A percentile compares a stretch with the other conserved stretches of the same genome.
Evolutionary conservation across 2,888 invertebrate genomes (phyloP).

Genomic region (Melipona beecheii): DNA sequence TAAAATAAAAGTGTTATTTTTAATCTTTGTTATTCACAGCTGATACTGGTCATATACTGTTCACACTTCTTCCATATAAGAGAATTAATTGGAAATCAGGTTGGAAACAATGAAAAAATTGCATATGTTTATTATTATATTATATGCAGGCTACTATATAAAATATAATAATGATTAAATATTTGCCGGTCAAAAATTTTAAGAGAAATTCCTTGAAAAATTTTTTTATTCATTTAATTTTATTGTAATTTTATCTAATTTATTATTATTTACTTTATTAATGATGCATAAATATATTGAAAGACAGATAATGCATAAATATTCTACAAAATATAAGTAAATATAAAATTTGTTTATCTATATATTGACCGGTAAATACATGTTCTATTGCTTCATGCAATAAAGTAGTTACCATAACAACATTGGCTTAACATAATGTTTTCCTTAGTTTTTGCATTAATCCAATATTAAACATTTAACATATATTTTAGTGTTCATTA

Average conservation of each 20-base stretch:
- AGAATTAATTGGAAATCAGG: constrained; percentile 81
- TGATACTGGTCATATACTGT: constrained; percentile 79
- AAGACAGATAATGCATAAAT: not conserved
- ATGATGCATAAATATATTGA: not conserved
- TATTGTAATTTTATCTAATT: constrained; percentile 1
- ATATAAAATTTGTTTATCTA: constrained; percentile 9
- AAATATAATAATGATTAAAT: constrained; percentile 51
- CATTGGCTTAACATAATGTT: constrained; percentile 79
- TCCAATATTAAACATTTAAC: constrained; percentile 34
- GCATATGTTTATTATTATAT: constrained; percentile 68
- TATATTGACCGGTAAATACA: constrained; percentile 62
- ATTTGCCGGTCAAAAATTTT: constrained; percentile 58
- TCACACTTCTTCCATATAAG: constrained; percentile 79
- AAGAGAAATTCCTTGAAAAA: not conserved
- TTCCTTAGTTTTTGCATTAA: constrained; percentile 57
- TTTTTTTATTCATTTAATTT: not conserved
- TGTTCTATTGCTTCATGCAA: constrained; percentile 53
- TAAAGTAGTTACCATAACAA: constrained; percentile 79
- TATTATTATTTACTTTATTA: constrained; percentile 8
- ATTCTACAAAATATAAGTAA: constrained; percentile 5
- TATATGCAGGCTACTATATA: constrained; percentile 68
- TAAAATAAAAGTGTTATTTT: constrained; percentile 51
- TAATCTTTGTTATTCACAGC: constrained; percentile 80
- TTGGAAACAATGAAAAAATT: constrained; percentile 78
- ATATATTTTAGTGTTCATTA: constrained; percentile 3